These are phyloP conservation scores for Clanis bilineata DNA, from an alignment of 2,888 invertebrate genomes.

Conservation along the genomic window DNA sequence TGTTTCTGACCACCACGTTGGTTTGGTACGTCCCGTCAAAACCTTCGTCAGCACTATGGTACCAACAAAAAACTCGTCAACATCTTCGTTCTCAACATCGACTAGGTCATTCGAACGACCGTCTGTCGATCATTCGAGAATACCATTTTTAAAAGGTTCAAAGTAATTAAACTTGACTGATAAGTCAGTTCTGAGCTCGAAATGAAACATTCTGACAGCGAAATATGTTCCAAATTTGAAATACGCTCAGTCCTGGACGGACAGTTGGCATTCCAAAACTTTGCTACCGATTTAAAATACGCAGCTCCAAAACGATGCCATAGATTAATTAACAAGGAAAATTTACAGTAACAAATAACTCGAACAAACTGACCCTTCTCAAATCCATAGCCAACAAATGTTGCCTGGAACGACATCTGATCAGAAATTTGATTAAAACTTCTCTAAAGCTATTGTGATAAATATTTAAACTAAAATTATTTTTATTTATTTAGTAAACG, in stretches of 20 bases:
- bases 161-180: not conserved
- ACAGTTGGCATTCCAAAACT: slow-evolving; percentile 13
- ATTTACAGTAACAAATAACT: slow-evolving; percentile 45
- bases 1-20: slow-evolving; percentile 99
- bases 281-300: slow-evolving; percentile 6
- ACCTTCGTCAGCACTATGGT: slow-evolving; percentile 98
- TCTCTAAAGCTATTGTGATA: slow-evolving; percentile 28
- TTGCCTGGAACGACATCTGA: slow-evolving; percentile 40
- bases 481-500: slow-evolving; percentile 20
- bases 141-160: not conserved
- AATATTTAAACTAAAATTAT: slow-evolving; percentile 2
- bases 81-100: slow-evolving; percentile 3
- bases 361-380: slow-evolving; percentile 48
- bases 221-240: slow-evolving; percentile 2
- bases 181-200: not conserved
- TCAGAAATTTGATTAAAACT: slow-evolving; percentile 41
- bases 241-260: not conserved
- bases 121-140: not conserved
- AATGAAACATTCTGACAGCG: not conserved
- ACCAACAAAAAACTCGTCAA: slow-evolving; percentile 18
- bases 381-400: slow-evolving; percentile 48
- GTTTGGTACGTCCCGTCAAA: slow-evolving; percentile 99
- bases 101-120: not conserved
- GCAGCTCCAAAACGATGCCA: slow-evolving; percentile 17
- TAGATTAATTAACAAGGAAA: slow-evolving; percentile 31